Percentiles rank a stretch among this genome's conserved stretches.
Conservation (phyloP, 2,797 vertebrate genomes). For the Anas flavirostris region DNA sequence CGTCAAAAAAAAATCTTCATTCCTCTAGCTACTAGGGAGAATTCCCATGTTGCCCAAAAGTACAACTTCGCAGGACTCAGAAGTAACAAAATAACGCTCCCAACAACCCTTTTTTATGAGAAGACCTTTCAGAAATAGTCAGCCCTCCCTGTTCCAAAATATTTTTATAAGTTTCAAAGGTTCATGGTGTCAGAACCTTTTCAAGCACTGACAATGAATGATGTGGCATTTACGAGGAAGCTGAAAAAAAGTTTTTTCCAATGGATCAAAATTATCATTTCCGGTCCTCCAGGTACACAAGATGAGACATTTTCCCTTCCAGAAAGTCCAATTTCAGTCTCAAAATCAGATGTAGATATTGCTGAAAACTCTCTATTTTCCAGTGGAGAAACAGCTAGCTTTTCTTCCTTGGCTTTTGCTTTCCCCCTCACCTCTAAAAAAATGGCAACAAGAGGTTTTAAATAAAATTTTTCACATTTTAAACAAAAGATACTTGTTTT, state of each 20-base stretch:
- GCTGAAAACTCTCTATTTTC: background rate
- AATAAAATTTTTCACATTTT: background rate
- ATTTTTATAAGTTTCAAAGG: background rate
- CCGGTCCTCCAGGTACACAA: background rate
- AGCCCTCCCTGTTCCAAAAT: background rate
- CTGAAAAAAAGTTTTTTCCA: background rate
- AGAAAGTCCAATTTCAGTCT: background rate
- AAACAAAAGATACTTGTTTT: background rate
- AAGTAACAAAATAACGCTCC: background rate
- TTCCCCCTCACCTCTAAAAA: background rate
- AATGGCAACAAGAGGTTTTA: background rate
- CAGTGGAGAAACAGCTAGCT: background rate
- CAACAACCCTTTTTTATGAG: background rate
- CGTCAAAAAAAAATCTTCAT: background rate
- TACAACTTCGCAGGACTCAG: background rate
- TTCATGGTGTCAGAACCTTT: background rate
- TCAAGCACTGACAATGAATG: background rate
- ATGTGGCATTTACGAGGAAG: background rate
- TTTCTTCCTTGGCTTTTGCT: background rate
- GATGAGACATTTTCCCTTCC: background rate
- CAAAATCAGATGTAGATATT: background rate
- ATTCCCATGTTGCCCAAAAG: fast-evolving
- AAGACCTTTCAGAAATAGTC: background rate
- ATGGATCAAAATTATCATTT: background rate
- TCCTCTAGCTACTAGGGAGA: background rate